Base-by-base conservation (phyloP, 2,888 invertebrate species). In the Drosophila tanythrix region DNA sequence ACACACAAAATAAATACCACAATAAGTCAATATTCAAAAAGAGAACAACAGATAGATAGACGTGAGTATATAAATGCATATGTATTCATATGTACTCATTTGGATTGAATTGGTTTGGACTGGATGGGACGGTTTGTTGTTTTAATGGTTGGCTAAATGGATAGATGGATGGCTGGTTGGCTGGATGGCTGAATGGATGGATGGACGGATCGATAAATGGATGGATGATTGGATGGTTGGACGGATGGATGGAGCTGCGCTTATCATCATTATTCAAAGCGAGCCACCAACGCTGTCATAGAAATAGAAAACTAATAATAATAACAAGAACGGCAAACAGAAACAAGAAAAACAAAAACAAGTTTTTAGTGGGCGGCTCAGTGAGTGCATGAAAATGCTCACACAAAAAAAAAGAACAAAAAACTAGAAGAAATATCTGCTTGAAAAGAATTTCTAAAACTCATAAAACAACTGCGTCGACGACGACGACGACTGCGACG, bases 241-340 rank as follows among this genome's bases (percentile, higher is more conserved):
- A 29, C 61, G 51, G 64, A 55, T 56, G 79, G 70, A 61, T 67
- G 65, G 74, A 74, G 73, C 77, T 73, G 57, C 61, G 79, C 90
- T 87, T 90, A 87, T 89, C 90, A 89, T 87, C 90, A 87, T 90
- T 87, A 87, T 87, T 87, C 90, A 87, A 90, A 90, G 90, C 78
- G 78, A 86, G 81, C 89, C 88, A 88, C 85, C 90, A 82, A 82
- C 88, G 88, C 88, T 75, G 71, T 69, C 67, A 68, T 74, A 64
- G 73, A 70, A 75, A 83, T 78, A 87, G 64, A 89, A 86, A 80
- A 77, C 85, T 79, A 88, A 79, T 83, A 87, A 87, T 83, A 89
- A 89, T 83, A 89, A 89, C 87, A 79, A 87, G 89, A 90, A 86
- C 84, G 66, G 77, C 87, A 87, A 87, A 89, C 77, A 90, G 75